Evolutionary conservation across 2,113 vertebrate genomes (phyloP).

Genomic region (Myiozetetes cayanensis): DNA sequence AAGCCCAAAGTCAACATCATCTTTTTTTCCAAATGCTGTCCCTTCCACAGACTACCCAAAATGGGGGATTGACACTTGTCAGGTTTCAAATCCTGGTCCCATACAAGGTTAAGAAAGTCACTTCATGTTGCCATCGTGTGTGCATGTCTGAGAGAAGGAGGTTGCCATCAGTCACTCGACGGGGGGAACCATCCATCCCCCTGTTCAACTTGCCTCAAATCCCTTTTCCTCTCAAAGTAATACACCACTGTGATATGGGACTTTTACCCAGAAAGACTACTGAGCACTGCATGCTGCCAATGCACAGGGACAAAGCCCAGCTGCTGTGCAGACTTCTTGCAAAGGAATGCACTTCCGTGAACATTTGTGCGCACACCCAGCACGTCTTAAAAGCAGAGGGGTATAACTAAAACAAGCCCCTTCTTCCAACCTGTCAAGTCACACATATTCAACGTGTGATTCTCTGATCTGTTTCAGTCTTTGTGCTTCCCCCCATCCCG

Average conservation of each 20-base stretch:
- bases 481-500: background rate
- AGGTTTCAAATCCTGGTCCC: background rate
- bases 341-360: background rate
- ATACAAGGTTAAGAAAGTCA: background rate
- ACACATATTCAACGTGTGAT: background rate
- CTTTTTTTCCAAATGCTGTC: background rate
- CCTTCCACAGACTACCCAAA: background rate
- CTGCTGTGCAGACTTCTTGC: background rate
- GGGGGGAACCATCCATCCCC: background rate
- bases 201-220: background rate
- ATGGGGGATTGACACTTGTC: accelerated
- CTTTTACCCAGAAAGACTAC: background rate
- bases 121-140: accelerated
- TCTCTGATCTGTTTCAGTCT: background rate
- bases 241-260: background rate
- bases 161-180: accelerated
- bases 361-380: accelerated
- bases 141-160: background rate
- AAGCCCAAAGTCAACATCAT: background rate
- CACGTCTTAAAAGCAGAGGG: background rate
- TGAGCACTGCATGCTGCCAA: background rate
- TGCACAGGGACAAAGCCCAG: background rate
- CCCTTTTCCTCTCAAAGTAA: background rate
- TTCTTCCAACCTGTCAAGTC: background rate
- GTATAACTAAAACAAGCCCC: background rate